A percentile compares a stretch with the other conserved stretches of the same genome.
Conservation (phyloP, 1,140 invertebrate species). For the Thalassaphorura encarpata region DNA sequence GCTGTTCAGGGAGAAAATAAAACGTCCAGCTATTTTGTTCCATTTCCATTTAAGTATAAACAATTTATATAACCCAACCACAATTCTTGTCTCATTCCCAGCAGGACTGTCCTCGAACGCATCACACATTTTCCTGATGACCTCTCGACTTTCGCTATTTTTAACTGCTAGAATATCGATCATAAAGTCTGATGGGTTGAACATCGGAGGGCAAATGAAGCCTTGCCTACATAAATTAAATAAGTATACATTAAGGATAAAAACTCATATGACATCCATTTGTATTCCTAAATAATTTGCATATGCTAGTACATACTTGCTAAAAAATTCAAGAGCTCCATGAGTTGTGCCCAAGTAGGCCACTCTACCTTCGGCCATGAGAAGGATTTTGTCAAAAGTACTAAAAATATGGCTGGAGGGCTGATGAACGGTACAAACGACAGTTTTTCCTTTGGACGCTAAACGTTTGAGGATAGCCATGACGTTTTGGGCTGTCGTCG, state of each 20-base stretch:
- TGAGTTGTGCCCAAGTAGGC: slow-evolving; percentile 43
- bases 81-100: no score
- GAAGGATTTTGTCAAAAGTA: slow-evolving; percentile 39
- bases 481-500: slow-evolving; percentile 79
- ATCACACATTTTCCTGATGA: background rate
- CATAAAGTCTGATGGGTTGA: slow-evolving; percentile 35
- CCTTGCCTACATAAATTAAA: slow-evolving; percentile 42
- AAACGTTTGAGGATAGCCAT: slow-evolving; percentile 68
- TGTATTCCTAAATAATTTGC: slow-evolving; percentile 17
- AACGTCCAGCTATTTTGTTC: no score
- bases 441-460: slow-evolving; percentile 43
- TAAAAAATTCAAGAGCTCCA: slow-evolving; percentile 40
- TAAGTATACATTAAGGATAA: no score
- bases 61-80: no score
- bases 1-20: no score
- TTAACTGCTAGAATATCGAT: background rate
- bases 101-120: background rate
- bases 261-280: background rate
- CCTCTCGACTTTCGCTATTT: background rate
- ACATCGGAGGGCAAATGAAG: slow-evolving; percentile 46
- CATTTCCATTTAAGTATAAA: no score
- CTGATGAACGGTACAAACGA: slow-evolving; percentile 34
- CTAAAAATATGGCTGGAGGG: slow-evolving; percentile 40
- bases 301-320: no score
- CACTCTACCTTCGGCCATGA: slow-evolving; percentile 45